Base-by-base conservation (phyloP, 2,888 invertebrate species). In the Agrotis segetum region DNA sequence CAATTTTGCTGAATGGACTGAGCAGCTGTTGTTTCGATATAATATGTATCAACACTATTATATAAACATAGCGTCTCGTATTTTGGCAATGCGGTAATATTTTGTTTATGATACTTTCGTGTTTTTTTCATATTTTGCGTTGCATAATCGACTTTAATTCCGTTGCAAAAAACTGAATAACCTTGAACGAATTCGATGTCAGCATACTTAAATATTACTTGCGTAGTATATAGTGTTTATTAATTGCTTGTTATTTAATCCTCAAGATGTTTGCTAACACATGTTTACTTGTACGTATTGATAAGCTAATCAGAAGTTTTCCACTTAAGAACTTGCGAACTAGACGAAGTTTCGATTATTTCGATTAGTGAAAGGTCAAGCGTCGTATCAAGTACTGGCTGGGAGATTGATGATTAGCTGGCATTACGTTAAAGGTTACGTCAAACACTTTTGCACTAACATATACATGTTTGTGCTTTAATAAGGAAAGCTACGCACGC, bases 1-100 rank as follows among this genome's bases (percentile, higher is more conserved):
- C 89, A 88, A 90, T 85, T 85, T 87, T 85, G 84, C 74, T 81
- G 83, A 84, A 88, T 83, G 82, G 81, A 72, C 73, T 74, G 83
- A 69, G 73, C 85, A 83, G 86, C 87, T 87, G 87, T 84, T 88
- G 84, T 86, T 75, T 74, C 64, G 49, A 73, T 74, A 63, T 76
- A 64, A 72, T 80, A 75, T 72, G 71, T 77, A 75, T 74, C 68
- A 70, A 68, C 56, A 50, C 65, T 72, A 69, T 79, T 71, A 76
- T 67, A 64, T 77, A 74, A 80, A 79, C 74, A 60, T 58, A 47
- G 53, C 29, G 53, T 67, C 40, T 62, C 24, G n/a, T 76, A 55
- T 72, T 70, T 79, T 82, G 67, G 61, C 69, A 81, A 40, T 24
- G 55, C 55, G 50, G 50, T 61, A 58, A 64, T 67, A 72, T 67